Evolutionary conservation across 1,140 invertebrate genomes (phyloP).

Genomic region (Trichogramma pretiosum): DNA sequence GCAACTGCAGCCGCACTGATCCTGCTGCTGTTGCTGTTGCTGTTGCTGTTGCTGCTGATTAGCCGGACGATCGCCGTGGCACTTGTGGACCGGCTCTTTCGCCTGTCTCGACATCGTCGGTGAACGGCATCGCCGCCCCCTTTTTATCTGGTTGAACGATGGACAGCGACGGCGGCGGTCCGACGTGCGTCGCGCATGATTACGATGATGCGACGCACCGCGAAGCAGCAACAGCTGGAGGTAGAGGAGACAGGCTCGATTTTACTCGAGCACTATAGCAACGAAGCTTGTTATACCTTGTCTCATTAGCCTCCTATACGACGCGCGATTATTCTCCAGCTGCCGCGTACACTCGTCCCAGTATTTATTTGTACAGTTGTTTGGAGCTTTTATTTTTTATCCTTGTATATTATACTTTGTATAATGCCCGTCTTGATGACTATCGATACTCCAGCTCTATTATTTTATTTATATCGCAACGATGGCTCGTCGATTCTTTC

Average conservation of each 20-base stretch:
- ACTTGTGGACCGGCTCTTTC: conserved; percentile 57
- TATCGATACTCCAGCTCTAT: too few species aligned
- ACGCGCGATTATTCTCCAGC: not conserved
- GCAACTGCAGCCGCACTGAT: not conserved
- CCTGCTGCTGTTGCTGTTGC: not conserved
- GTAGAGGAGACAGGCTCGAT: conserved; percentile 2
- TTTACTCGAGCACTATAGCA: conserved; percentile 19
- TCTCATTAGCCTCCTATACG: conserved; percentile 5
- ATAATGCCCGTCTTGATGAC: too few species aligned
- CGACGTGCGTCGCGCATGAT: not conserved
- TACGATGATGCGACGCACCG: not conserved
- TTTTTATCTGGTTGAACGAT: not conserved
- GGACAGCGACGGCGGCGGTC: not conserved
- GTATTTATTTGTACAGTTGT: not conserved
- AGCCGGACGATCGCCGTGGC: conserved; percentile 48
- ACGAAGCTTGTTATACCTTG: conserved; percentile 14
- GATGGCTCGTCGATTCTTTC: too few species aligned
- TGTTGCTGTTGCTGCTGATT: conserved; percentile 12
- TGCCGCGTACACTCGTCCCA: not conserved
- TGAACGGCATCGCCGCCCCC: not conserved
- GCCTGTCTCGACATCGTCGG: conserved; percentile 37
- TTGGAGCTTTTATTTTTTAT: not conserved
- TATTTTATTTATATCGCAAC: too few species aligned
- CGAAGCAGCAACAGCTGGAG: not conserved
- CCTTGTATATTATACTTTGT: too few species aligned